Percentiles rank a stretch among this genome's conserved stretches.
These are phyloP conservation scores for Fukomys damarensis DNA, from an alignment of 2,113 vertebrate genomes.

Conservation along the genomic window DNA sequence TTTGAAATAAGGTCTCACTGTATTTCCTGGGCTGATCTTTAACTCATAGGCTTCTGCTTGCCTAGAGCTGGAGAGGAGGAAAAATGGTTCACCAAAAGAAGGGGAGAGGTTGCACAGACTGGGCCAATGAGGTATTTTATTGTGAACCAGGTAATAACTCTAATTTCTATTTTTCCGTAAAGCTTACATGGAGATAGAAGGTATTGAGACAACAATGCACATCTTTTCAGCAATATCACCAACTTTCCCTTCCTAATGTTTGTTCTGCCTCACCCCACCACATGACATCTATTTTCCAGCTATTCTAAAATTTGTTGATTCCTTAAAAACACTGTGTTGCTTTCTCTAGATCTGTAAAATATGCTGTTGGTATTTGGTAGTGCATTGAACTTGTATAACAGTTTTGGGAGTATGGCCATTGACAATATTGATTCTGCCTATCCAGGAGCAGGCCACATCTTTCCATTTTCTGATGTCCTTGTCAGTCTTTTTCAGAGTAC, in stretches of 20 bases:
- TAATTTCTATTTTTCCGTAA: neutral
- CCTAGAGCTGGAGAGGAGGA: constrained; percentile 6
- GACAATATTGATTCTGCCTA: neutral
- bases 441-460: neutral
- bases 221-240: neutral
- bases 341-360: neutral
- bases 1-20: neutral
- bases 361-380: neutral
- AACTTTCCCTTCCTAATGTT: neutral
- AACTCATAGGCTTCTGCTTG: neutral
- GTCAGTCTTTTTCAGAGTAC: neutral
- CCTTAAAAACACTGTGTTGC: neutral
- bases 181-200: neutral
- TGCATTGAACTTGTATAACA: neutral
- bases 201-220: neutral
- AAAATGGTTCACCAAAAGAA: neutral
- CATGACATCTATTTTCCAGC: neutral
- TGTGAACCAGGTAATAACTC: neutral
- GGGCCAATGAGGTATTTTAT: neutral
- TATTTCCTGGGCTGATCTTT: neutral
- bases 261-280: neutral
- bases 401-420: neutral
- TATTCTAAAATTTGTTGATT: constrained; percentile 39
- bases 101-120: neutral
- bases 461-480: neutral